These are phyloP conservation scores for Microctenopoma stevenorrisi DNA, from an alignment of 2,797 vertebrate species.

Conservation along the genomic window DNA sequence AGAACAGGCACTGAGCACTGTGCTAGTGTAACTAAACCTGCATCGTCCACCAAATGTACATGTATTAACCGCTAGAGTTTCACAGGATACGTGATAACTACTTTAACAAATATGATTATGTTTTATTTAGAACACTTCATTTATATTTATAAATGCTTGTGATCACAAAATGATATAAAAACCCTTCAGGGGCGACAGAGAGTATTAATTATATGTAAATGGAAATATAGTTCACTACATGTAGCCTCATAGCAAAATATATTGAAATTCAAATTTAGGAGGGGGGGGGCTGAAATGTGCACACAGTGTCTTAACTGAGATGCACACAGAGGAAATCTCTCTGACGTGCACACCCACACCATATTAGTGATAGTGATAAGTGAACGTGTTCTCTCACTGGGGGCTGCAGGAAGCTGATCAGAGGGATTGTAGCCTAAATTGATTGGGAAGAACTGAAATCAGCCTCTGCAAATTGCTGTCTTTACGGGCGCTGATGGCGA, in stretches of 20 bases:
- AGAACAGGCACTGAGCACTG: conserved; percentile 10
- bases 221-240: conserved; percentile 29
- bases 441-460: conserved; percentile 66
- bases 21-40: conserved; percentile 26
- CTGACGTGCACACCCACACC: not conserved
- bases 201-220: conserved; percentile 61
- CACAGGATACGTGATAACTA: not conserved
- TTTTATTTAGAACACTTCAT: conserved; percentile 19
- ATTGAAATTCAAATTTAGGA: conserved; percentile 54
- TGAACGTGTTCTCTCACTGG: conserved; percentile 28
- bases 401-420: conserved; percentile 57
- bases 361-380: conserved; percentile 53
- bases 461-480: conserved; percentile 57
- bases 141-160: conserved; percentile 25
- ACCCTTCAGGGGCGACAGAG: conserved; percentile 25
- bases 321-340: not conserved
- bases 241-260: conserved; percentile 48
- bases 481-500: conserved; percentile 43
- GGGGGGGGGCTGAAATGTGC: conserved; percentile 38
- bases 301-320: conserved; percentile 21
- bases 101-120: conserved; percentile 41
- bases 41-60: conserved; percentile 1
- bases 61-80: not conserved
- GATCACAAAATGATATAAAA: conserved; percentile 38
- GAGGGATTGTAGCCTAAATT: conserved; percentile 46